Percentiles rank a stretch among this genome's conserved stretches.
Conservation (phyloP, 1,140 invertebrate species). For the Drosophila insularis region DNA sequence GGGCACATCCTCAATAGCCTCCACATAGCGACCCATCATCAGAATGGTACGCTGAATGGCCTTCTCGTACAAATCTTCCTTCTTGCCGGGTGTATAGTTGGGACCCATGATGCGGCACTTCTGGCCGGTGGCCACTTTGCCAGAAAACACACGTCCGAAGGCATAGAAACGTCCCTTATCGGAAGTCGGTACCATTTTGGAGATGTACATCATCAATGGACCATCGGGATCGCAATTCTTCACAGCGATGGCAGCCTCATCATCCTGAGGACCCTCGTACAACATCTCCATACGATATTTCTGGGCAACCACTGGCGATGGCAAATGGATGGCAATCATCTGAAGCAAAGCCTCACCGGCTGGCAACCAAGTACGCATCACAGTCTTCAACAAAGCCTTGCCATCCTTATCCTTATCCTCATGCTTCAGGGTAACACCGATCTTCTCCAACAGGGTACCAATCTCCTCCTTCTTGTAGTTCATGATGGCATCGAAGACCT, state of each 20-base stretch:
- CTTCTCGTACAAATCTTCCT: slow-evolving; percentile 99
- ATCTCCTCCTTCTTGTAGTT: slow-evolving; percentile 98
- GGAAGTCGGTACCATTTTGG: slow-evolving; percentile 99
- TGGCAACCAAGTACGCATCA: slow-evolving; percentile 99
- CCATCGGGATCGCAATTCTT: slow-evolving; percentile 97
- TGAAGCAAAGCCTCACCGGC: slow-evolving; percentile 99
- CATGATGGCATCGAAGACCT: slow-evolving; percentile 99
- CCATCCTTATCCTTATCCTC: slow-evolving; percentile 99
- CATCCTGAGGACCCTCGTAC: slow-evolving; percentile 98
- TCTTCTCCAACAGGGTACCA: slow-evolving; percentile 91
- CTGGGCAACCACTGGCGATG: slow-evolving; percentile 99
- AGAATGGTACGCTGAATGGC: slow-evolving; percentile 99
- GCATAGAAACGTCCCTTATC: slow-evolving; percentile 99
- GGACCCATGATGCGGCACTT: slow-evolving; percentile 99
- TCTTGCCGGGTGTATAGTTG: slow-evolving; percentile 98
- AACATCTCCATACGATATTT: slow-evolving; percentile 99
- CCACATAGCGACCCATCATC: slow-evolving; percentile 99
- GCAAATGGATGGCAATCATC: slow-evolving; percentile 99
- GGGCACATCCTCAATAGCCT: slow-evolving; percentile 99
- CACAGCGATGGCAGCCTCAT: slow-evolving; percentile 96
- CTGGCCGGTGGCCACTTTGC: slow-evolving; percentile 95
- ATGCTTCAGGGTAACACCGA: slow-evolving; percentile 95
- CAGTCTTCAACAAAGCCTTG: slow-evolving; percentile 95
- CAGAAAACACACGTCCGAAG: slow-evolving; percentile 99
- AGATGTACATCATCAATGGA: slow-evolving; percentile 99